phyloP scores from a whole-genome alignment of 2,888 invertebrate species.

The Thera britannica region DNA sequence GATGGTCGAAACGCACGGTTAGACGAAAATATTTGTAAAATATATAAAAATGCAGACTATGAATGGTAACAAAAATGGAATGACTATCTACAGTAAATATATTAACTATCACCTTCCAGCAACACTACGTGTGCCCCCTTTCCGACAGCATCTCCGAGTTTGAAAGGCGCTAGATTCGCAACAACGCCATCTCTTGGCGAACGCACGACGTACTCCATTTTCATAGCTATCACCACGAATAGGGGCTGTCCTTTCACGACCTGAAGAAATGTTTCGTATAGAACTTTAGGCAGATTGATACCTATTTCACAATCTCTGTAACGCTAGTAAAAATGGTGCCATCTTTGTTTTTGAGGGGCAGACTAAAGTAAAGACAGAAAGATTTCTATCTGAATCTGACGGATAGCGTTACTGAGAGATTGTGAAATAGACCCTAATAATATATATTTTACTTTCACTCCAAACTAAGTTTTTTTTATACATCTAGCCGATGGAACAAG shows the following conservation, averaged over 20 bases:
- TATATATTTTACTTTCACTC: no score
- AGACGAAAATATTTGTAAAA: not conserved
- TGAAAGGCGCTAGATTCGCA: slow-evolving; percentile 87
- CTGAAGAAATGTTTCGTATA: slow-evolving; percentile 33
- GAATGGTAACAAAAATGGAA: not conserved
- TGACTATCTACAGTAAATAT: slow-evolving; percentile 2
- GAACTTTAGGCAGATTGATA: not conserved
- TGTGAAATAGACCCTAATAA: no score
- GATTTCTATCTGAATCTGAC: no score
- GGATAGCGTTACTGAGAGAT: no score
- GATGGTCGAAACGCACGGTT: no score
- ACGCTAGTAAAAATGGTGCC: no score
- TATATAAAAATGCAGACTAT: not conserved
- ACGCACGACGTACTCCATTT: slow-evolving; percentile 99
- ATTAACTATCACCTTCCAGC: slow-evolving; percentile 73
- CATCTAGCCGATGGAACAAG: no score
- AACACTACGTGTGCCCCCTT: slow-evolving; percentile 88
- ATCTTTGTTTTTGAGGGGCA: no score
- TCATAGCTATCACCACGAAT: slow-evolving; percentile 99
- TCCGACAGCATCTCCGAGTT: slow-evolving; percentile 92
- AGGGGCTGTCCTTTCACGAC: slow-evolving; percentile 96
- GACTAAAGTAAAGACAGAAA: no score
- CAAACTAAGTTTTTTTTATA: no score
- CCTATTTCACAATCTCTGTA: no score
- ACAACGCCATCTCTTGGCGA: slow-evolving; percentile 92